phyloP scores from a whole-genome alignment of 2,888 invertebrate species.

The Drosophila antonietae region DNA sequence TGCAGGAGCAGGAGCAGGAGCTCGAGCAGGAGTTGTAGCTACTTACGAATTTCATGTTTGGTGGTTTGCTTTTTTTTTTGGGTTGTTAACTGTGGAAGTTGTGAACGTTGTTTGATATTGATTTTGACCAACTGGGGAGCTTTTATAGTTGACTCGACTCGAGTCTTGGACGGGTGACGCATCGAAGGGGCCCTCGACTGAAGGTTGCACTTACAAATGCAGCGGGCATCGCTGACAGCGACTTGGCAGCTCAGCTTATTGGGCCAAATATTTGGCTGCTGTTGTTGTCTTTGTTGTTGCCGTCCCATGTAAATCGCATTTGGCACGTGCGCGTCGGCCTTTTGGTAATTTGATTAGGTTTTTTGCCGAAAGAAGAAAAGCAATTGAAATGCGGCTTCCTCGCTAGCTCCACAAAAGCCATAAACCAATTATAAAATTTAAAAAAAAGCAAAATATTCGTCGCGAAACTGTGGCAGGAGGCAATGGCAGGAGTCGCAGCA shows the following conservation, averaged over 20 bases:
- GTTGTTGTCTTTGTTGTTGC: conserved; percentile 30
- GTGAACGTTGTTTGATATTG: conserved; percentile 65
- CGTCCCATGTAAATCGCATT: conserved; percentile 45
- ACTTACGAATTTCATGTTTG: conserved; percentile 77
- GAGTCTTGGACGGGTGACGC: conserved; percentile 25
- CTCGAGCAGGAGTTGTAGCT: not conserved
- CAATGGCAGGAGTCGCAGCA: not conserved
- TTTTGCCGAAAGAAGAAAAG: conserved; percentile 36
- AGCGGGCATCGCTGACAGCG: conserved; percentile 57
- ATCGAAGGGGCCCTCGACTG: conserved; percentile 40
- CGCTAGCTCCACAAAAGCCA: conserved; percentile 58
- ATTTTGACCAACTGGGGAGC: conserved; percentile 13
- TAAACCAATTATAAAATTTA: conserved; percentile 75
- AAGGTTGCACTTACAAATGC: conserved; percentile 73
- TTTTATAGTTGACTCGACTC: conserved; percentile 52
- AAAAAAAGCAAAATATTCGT: conserved; percentile 29
- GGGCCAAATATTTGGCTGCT: conserved; percentile 31
- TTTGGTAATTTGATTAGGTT: conserved; percentile 66
- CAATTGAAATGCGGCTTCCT: conserved; percentile 72
- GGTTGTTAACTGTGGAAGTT: conserved; percentile 62
- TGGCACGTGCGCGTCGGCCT: conserved; percentile 65
- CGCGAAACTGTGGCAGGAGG: not conserved
- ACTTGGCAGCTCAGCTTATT: conserved; percentile 49
- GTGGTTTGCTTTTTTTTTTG: conserved; percentile 14
- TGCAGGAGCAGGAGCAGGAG: not conserved